Evolutionary conservation across 2,797 vertebrate species (phyloP).

Genomic region (Acipenser transmontanus): DNA sequence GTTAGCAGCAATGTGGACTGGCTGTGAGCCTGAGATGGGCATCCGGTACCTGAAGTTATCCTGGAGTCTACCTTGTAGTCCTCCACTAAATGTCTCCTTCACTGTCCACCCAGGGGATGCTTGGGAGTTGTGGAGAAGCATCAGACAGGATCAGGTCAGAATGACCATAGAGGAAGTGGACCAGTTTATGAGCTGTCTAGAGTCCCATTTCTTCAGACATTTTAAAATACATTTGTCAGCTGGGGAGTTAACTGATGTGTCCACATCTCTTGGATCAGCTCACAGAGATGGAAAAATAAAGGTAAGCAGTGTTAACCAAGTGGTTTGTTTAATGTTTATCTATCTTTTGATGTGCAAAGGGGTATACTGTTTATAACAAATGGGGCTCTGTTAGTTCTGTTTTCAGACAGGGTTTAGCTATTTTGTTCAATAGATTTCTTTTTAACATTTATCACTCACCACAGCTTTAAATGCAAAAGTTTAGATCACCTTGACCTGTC

Average conservation of each 20-base stretch:
- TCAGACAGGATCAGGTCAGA: conserved; percentile 54
- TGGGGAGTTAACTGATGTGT: conserved; percentile 69
- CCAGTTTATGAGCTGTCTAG: conserved; percentile 72
- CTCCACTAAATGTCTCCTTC: conserved; percentile 72
- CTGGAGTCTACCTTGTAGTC: conserved; percentile 67
- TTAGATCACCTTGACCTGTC: neutral
- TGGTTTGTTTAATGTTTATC: no score
- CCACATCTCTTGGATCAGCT: conserved; percentile 76
- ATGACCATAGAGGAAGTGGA: conserved; percentile 75
- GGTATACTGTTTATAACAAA: no score
- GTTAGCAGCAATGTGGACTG: conserved; percentile 83
- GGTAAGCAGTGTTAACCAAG: conserved; percentile 49
- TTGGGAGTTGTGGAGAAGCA: conserved; percentile 77
- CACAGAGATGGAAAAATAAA: conserved; percentile 76
- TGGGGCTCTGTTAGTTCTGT: no score
- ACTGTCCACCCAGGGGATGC: conserved; percentile 72
- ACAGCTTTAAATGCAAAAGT: neutral
- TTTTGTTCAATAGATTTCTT: neutral
- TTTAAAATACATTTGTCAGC: conserved; percentile 82
- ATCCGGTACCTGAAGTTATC: conserved; percentile 59
- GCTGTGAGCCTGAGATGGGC: conserved; percentile 55
- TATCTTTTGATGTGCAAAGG: no score
- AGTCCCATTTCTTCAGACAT: conserved; percentile 83
- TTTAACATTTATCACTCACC: neutral
- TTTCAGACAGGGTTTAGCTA: no score